A percentile compares a stretch with the other conserved stretches of the same genome.
These are phyloP conservation scores for Neocloeon triangulifer DNA, from an alignment of 1,140 invertebrate genomes.

Conservation along the genomic window DNA sequence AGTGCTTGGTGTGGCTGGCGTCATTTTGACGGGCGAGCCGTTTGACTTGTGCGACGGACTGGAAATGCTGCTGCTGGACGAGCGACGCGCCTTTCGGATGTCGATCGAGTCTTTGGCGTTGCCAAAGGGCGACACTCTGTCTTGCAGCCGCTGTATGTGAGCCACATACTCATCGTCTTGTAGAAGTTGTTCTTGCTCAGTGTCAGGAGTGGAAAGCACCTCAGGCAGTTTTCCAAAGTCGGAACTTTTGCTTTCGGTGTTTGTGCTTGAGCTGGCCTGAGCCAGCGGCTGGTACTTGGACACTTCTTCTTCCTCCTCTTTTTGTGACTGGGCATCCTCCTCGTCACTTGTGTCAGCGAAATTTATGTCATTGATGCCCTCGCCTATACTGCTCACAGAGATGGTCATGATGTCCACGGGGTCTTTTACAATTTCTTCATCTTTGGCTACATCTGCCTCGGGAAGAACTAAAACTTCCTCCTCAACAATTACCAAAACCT, in stretches of 20 bases:
- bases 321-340: conserved; percentile 13
- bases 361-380: conserved; percentile 7
- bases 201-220: neutral
- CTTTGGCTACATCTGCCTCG: conserved; percentile 3
- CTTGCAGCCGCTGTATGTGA: conserved; percentile 40
- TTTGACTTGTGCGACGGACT: neutral
- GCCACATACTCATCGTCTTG: conserved; percentile 23
- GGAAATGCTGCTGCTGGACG: conserved; percentile 12
- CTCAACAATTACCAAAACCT: conserved; percentile 2
- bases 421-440: neutral
- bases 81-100: conserved; percentile 34
- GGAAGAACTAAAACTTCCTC: conserved; percentile 9
- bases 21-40: neutral
- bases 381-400: conserved; percentile 2
- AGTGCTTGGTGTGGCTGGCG: conserved; percentile 18
- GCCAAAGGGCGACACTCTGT: conserved; percentile 43
- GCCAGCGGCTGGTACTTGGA: too few relatives aligned
- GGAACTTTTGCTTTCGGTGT: too few relatives aligned
- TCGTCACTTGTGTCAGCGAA: conserved; percentile 1
- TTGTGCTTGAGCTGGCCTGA: too few relatives aligned
- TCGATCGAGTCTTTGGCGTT: conserved; percentile 46
- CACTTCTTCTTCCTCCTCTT: conserved; percentile 10
- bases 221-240: too few relatives aligned
- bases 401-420: conserved; percentile 1
- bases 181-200: neutral